phyloP scores from a whole-genome alignment of 2,797 vertebrate species.

The Mastacembelus armatus region DNA sequence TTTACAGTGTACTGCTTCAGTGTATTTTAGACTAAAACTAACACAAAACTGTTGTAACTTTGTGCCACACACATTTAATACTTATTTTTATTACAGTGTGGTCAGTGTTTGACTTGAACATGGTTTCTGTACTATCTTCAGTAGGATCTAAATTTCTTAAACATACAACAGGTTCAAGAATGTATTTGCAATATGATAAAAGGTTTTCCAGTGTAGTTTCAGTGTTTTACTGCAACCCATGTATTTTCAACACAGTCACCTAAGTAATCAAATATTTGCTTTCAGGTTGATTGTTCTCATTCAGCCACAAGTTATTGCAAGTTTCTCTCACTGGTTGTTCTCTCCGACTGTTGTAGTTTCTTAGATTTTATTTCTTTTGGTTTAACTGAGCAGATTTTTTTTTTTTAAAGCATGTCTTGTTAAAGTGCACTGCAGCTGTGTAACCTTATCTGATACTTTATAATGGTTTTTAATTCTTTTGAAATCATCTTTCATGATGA shows the following conservation, averaged over 20 bases:
- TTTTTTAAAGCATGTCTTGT: neutral
- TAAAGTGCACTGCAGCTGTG: neutral
- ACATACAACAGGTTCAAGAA: constrained; percentile 3
- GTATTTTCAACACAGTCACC: constrained; percentile 16
- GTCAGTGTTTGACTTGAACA: constrained; percentile 58
- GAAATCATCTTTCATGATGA: neutral
- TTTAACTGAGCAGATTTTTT: neutral
- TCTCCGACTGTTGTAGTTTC: neutral
- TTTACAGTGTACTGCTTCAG: neutral
- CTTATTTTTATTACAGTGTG: neutral
- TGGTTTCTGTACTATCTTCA: neutral
- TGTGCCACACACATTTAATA: neutral
- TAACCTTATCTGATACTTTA: neutral
- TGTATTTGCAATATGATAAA: constrained; percentile 8
- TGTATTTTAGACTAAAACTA: neutral
- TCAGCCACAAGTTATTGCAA: neutral
- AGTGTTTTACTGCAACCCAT: constrained; percentile 8
- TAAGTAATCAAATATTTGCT: too few species aligned
- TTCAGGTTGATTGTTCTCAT: neutral
- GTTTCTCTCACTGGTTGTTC: neutral
- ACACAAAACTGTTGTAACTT: neutral
- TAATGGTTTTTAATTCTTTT: neutral
- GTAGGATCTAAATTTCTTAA: neutral
- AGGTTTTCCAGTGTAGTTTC: neutral
- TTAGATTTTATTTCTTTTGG: constrained; percentile 5